Conservation (phyloP, 1,140 invertebrate genomes). For the Scylla paramamosain region DNA sequence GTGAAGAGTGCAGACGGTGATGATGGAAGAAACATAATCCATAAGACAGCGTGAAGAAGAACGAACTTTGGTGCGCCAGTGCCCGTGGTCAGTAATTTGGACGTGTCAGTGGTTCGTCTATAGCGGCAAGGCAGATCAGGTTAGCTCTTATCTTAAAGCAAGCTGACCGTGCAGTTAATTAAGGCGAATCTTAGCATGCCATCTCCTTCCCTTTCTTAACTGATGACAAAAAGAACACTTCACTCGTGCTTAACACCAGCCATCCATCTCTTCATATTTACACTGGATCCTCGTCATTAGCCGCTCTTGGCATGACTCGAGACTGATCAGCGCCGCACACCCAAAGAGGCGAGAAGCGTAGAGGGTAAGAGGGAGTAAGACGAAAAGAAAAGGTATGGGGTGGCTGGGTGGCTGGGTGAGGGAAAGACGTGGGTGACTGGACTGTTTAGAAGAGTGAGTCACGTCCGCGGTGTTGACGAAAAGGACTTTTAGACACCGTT, state of each 20-base stretch:
- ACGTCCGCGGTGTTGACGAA: neutral
- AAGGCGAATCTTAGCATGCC: neutral
- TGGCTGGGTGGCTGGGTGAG: neutral
- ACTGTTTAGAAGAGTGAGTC: slow-evolving; percentile 30
- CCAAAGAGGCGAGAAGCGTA: neutral
- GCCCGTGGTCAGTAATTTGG: neutral
- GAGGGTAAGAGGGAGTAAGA: neutral
- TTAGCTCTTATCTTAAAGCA: neutral
- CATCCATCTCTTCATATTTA: neutral
- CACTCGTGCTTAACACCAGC: neutral
- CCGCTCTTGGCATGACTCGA: neutral
- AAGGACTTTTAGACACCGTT: neutral
- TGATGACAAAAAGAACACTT: neutral
- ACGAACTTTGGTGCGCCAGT: neutral
- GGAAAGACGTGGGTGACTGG: neutral
- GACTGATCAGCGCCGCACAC: neutral
- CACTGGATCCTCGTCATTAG: neutral
- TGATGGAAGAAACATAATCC: slow-evolving; percentile 4
- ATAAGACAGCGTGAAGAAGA: slow-evolving; percentile 9
- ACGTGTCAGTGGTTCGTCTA: neutral
- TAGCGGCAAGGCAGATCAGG: neutral
- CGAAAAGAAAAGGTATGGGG: neutral
- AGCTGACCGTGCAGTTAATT: neutral
- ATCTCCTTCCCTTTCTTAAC: neutral
- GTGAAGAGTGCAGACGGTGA: neutral